Evolutionary conservation across 2,113 vertebrate genomes (phyloP), one percentile per base, ranked within the genome.

Genomic region (Bolborhynchus lineola): DNA sequence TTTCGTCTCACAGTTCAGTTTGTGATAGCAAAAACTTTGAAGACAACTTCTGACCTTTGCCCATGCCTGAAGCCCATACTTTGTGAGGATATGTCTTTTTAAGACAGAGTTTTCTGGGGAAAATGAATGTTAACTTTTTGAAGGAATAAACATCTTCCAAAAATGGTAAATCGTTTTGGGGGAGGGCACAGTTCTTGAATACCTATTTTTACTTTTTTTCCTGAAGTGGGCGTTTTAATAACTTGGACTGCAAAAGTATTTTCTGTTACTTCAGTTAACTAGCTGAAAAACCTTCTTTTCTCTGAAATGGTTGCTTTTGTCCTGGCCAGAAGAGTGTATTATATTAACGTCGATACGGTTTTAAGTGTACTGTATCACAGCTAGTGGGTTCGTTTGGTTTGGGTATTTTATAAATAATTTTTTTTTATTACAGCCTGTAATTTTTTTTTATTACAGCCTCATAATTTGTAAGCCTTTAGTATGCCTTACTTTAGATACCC

Each of bases 151-250:
- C 7, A 2, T 29, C 76, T 95, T 93, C 25, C 13, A 37, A 46
- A 95, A 20, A 9, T 68, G 35, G 29, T 79, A 47, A 62, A 62
- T 19, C 50, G n/a, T 50, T 91, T 52, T 14, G 10, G 15, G 33
- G 21, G 10, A 39, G 35, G 68, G 3, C 6, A 21, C 2, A 2
- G 16, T 50, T 70, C 28, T 72, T 52, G 21, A 69, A 28, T 71
- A n/a, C 15, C 3, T 55, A 0, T 6, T 79, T 88, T 49, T 70
- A 14, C 3, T 8, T 2, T 2, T 37, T 4, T 13, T 7, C 21
- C 9, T 72, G 15, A 77, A 65, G 35, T n/a, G 10, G 5, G 20
- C 57, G 23, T 28, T 88, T 86, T 78, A 65, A 10, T 59, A 81
- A 44, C 24, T 39, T 28, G 11, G 9, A 35, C 24, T 67, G 74